A percentile compares a stretch with the other conserved stretches of the same genome.
These are phyloP conservation scores for Parnassius mnemosyne DNA, from an alignment of 2,888 invertebrate genomes.

Conservation along the genomic window DNA sequence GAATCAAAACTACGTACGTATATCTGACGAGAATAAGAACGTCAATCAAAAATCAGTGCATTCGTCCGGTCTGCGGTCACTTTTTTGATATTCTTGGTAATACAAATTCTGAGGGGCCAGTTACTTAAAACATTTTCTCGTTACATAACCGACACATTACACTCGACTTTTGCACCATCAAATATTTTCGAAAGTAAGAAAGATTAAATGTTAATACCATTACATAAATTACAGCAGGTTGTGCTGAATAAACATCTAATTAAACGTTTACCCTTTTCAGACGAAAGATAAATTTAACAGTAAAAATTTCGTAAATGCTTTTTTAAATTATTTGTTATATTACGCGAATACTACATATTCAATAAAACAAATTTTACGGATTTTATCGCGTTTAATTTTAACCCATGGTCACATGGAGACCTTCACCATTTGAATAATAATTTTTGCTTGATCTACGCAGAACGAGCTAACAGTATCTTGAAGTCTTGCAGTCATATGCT, in stretches of 20 bases:
- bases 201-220: constrained; percentile 29
- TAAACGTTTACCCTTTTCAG: neutral
- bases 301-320: too few species aligned
- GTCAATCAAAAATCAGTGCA: constrained; percentile 9
- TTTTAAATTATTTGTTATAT: too few species aligned
- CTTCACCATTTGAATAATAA: too few species aligned
- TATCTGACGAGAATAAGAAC: constrained; percentile 1
- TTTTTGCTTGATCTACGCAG: too few species aligned
- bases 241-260: constrained; percentile 4
- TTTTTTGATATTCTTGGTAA: constrained; percentile 30
- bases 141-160: constrained; percentile 23
- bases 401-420: too few species aligned
- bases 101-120: constrained; percentile 26
- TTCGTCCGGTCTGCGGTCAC: constrained; percentile 13
- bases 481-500: too few species aligned
- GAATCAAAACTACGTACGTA: neutral
- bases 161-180: constrained; percentile 25
- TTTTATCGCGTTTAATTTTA: too few species aligned
- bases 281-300: too few species aligned
- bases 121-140: constrained; percentile 23
- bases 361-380: too few species aligned
- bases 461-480: too few species aligned
- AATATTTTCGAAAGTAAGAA: constrained; percentile 30
- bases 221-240: constrained; percentile 28
- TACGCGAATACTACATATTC: too few species aligned